Conservation (phyloP, 2,797 vertebrate genomes). For the Melanotaenia parkinsoni region DNA sequence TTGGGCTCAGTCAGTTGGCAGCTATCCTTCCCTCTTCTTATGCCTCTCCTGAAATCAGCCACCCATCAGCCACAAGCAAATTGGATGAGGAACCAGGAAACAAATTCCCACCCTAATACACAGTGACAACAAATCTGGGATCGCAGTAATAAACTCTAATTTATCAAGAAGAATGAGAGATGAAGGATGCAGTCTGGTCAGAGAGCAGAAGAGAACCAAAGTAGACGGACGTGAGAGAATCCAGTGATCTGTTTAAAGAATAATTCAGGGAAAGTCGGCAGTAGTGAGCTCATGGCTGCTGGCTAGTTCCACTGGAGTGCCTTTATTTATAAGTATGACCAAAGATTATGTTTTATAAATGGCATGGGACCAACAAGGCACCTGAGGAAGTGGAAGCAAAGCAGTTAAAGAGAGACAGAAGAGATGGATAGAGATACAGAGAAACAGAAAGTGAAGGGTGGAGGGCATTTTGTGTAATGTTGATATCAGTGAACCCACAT, state of each 20-base stretch:
- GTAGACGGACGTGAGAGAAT: slow-evolving; percentile 42
- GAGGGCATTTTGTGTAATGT: slow-evolving; percentile 61
- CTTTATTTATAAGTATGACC: slow-evolving; percentile 23
- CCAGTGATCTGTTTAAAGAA: slow-evolving; percentile 56
- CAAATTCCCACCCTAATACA: slow-evolving; percentile 60
- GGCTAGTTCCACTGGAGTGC: slow-evolving; percentile 25
- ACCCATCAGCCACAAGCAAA: slow-evolving; percentile 54
- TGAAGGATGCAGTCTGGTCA: slow-evolving; percentile 53
- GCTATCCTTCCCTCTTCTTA: slow-evolving; percentile 54
- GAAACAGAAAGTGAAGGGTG: slow-evolving; percentile 28
- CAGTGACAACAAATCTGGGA: slow-evolving; percentile 68
- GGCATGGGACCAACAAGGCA: slow-evolving; percentile 24
- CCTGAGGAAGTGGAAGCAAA: slow-evolving; percentile 16
- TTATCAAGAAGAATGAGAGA: slow-evolving; percentile 59
- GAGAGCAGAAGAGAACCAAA: slow-evolving; percentile 44
- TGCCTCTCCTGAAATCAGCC: slow-evolving; percentile 47
- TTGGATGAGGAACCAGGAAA: slow-evolving; percentile 62
- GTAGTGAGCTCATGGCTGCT: slow-evolving; percentile 33
- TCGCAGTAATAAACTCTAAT: slow-evolving; percentile 63
- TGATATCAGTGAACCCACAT: slow-evolving; percentile 65
- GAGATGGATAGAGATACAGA: slow-evolving; percentile 31
- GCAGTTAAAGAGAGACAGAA: slow-evolving; percentile 14
- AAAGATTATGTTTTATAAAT: slow-evolving; percentile 12
- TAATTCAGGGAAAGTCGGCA: slow-evolving; percentile 40
- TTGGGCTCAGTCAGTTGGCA: slow-evolving; percentile 47